phyloP scores from a whole-genome alignment of 1,140 invertebrate species.

The Achatina immaculata region DNA sequence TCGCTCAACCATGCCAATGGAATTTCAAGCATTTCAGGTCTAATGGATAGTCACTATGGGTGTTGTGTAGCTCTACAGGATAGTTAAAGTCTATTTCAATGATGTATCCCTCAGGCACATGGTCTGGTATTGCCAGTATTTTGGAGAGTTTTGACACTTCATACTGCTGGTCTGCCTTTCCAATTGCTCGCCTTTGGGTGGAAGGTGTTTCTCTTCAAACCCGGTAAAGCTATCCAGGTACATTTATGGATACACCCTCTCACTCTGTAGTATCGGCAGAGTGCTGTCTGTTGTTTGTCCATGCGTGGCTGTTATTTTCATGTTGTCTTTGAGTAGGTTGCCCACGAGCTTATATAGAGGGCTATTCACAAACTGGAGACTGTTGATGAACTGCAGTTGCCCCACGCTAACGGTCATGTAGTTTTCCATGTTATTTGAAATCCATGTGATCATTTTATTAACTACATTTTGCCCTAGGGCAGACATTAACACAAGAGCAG shows the following conservation, averaged over 20 bases:
- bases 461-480: too few species aligned
- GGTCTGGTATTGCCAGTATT: neutral
- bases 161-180: neutral
- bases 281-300: neutral
- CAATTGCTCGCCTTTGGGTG: too few species aligned
- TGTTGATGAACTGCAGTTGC: neutral
- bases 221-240: neutral
- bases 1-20: conserved; percentile 19
- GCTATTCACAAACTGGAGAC: neutral
- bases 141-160: neutral
- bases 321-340: neutral
- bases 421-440: neutral
- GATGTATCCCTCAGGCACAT: neutral
- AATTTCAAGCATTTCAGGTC: neutral
- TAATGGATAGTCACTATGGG: neutral
- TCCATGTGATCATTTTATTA: neutral
- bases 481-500: too few species aligned
- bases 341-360: neutral
- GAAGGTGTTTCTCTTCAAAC: neutral
- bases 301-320: too few species aligned
- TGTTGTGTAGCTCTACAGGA: neutral
- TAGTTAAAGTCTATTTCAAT: neutral
- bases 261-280: too few species aligned
- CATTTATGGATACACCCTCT: neutral
- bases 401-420: neutral